Base-by-base conservation (phyloP, 2,113 vertebrate species). In the Pyxicephalus adspersus region DNA sequence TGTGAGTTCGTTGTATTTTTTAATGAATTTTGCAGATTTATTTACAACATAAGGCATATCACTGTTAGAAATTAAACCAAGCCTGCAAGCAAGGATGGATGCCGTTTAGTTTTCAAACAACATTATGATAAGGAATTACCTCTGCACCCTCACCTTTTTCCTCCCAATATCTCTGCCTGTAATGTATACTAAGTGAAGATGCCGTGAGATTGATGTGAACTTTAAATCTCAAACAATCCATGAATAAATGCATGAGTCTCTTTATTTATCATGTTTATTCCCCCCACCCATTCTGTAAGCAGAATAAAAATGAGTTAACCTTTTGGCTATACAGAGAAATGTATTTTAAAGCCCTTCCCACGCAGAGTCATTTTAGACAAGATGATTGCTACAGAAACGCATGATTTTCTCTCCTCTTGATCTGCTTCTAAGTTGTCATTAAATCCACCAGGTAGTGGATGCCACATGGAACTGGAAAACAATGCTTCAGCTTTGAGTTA, bases 231-330 rank as follows among this genome's bases (percentile, higher is more conserved):
- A 60, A 80, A 63, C 57, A 72, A 20, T n/a, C 31, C 19, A 68
- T 80, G 78, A 60, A 72, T 80, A 72, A 64, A 80, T 80, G 57
- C 29, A 80, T 72, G 67, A 72, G 55, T 57, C 28, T 64, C 50
- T 54, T 51, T 51, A 51, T 72, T 51, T 71, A 64, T 50, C 64
- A 9, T 28, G 57, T 45, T 31, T 64, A 45, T 51, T 34, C 29
- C 57, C 38, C 18, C 31, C 38, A 20, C 58, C 38, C 38, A 13
- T 11, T 45, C 38, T 45, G 38, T 80, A n/a, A 55, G 67, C 20
- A 80, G 66, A 80, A 72, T 64, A 58, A 63, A 72, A 80, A 80
- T 72, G 34, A 54, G 57, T 80, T 80, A 80, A 80, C 78, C 78
- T 80, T 64, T 51, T 72, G 67, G 67, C 67, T 51, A 20, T 57